These are phyloP conservation scores for Phocoena phocoena DNA, from an alignment of 2,113 vertebrate genomes.

Conservation along the genomic window DNA sequence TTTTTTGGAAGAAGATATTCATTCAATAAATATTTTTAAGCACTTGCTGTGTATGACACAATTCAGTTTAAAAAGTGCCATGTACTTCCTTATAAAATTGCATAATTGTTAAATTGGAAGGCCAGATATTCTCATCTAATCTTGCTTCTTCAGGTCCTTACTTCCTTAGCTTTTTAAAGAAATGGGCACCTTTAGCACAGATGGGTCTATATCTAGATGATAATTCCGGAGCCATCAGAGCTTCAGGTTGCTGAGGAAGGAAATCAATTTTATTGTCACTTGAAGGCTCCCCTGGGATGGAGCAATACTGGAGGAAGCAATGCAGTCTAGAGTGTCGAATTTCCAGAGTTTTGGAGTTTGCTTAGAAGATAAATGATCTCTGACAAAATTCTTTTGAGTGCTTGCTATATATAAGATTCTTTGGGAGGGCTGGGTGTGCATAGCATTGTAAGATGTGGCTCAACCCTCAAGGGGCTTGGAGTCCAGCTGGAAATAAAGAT, in stretches of 20 bases:
- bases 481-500: background rate
- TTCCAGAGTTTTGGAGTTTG: conserved; percentile 1
- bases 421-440: background rate
- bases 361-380: conserved; percentile 42
- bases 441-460: background rate
- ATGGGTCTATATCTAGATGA: conserved; percentile 35
- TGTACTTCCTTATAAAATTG: background rate
- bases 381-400: background rate
- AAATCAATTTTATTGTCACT: conserved; percentile 57
- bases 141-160: background rate
- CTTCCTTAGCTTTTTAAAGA: conserved; percentile 35
- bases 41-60: background rate
- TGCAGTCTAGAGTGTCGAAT: background rate
- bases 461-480: background rate
- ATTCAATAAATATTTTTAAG: conserved; percentile 7
- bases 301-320: background rate
- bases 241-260: conserved; percentile 26
- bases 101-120: conserved; percentile 12
- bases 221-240: conserved; percentile 29
- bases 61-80: background rate
- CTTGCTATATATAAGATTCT: background rate
- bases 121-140: background rate
- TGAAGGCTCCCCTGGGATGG: conserved; percentile 20
- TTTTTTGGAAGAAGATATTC: background rate
- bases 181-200: background rate